These are phyloP conservation scores for Platycheirus albimanus DNA, from an alignment of 2,888 invertebrate genomes.

Conservation along the genomic window DNA sequence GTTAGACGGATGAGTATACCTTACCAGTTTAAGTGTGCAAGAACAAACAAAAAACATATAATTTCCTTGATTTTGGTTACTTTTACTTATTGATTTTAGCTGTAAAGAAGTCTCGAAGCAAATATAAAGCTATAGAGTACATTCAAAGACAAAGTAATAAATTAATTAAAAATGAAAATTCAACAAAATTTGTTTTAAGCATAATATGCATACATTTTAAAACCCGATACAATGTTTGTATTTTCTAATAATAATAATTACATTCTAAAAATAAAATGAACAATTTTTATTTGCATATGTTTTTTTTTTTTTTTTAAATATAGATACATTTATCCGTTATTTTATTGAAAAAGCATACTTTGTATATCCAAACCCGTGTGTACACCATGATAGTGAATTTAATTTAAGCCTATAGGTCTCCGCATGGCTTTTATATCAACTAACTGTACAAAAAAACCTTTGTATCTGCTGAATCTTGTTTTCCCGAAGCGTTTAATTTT, in stretches of 20 bases:
- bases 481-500: constrained; percentile 49
- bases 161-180: constrained; percentile 39
- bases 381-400: constrained; percentile 38
- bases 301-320: constrained; percentile 19
- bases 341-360: constrained; percentile 49
- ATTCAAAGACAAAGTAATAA: constrained; percentile 33
- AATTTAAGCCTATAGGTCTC: constrained; percentile 34
- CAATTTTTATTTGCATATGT: constrained; percentile 27
- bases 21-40: no score
- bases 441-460: constrained; percentile 24
- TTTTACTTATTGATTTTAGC: constrained; percentile 42
- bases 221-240: constrained; percentile 62
- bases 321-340: constrained; percentile 52
- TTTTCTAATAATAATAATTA: constrained; percentile 61
- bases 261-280: constrained; percentile 45
- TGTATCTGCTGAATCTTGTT: constrained; percentile 50
- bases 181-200: constrained; percentile 54
- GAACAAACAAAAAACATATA: constrained; percentile 15
- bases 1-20: no score
- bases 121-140: constrained; percentile 27
- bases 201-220: constrained; percentile 65
- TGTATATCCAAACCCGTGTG: constrained; percentile 53
- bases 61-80: constrained; percentile 33
- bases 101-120: constrained; percentile 41
- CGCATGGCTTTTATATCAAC: constrained; percentile 37